Evolutionary conservation across 2,113 vertebrate genomes (phyloP).

Genomic region (Brevimyrus niger): DNA sequence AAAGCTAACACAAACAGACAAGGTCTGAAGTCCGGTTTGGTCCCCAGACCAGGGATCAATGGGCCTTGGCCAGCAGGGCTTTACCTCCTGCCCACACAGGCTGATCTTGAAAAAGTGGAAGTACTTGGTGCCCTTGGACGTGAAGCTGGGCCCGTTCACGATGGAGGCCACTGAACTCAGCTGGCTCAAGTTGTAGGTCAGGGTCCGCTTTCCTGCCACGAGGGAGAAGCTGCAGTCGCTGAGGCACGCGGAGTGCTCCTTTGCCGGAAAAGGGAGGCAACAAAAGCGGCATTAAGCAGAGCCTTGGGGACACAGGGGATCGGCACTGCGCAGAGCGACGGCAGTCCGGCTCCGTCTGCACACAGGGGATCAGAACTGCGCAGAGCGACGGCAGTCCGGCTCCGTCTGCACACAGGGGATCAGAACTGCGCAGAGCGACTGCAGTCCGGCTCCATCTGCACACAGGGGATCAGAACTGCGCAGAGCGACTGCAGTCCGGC

Average conservation of each 20-base stretch:
- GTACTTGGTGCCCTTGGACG: constrained; percentile 92
- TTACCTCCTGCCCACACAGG: constrained; percentile 85
- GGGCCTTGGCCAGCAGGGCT: background rate
- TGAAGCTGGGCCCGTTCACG: constrained; percentile 92
- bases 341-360: background rate
- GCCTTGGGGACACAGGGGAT: background rate
- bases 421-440: background rate
- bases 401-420: background rate
- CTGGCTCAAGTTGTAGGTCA: constrained; percentile 76
- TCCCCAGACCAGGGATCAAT: background rate
- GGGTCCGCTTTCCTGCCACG: constrained; percentile 66
- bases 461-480: background rate
- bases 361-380: background rate
- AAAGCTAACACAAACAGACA: background rate
- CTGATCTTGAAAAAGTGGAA: constrained; percentile 95
- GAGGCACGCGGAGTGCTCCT: constrained; percentile 88
- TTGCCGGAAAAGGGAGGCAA: constrained; percentile 28
- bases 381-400: background rate
- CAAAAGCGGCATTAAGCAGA: background rate
- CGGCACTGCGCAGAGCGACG: background rate
- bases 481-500: background rate
- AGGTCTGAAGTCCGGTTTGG: background rate
- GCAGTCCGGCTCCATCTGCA: too few species aligned
- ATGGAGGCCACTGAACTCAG: constrained; percentile 71
- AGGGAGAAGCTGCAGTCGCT: constrained; percentile 80